Conservation (phyloP, 2,113 vertebrate genomes). For the Cricetomys ansorgei region DNA sequence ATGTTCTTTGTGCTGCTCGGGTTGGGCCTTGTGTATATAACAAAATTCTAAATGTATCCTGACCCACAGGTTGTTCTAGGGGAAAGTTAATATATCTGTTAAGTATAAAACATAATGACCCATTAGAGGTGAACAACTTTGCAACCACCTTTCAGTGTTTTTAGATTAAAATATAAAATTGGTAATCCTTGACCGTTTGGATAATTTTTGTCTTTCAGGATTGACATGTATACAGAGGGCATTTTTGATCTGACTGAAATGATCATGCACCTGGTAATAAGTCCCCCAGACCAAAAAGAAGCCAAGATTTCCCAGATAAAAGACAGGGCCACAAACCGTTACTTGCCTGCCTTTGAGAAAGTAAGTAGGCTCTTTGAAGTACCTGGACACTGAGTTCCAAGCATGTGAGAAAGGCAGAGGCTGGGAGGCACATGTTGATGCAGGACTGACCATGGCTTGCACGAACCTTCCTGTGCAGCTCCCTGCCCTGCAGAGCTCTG, state of each 20-base stretch:
- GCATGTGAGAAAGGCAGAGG: background rate
- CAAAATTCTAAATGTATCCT: background rate
- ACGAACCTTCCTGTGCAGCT: background rate
- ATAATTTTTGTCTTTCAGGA: conserved; percentile 84
- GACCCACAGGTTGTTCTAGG: background rate
- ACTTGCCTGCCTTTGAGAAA: conserved; percentile 90
- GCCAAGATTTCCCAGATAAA: conserved; percentile 77
- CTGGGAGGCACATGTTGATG: no score
- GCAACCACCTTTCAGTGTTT: background rate
- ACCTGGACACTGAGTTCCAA: background rate
- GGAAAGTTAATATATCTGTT: background rate
- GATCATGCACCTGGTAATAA: conserved; percentile 73
- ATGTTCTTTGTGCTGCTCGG: background rate
- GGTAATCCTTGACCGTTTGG: background rate
- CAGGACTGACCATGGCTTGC: background rate
- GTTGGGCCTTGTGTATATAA: background rate
- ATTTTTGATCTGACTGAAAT: conserved; percentile 85
- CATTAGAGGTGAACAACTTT: background rate
- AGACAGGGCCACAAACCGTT: conserved; percentile 83
- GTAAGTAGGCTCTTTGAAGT: conserved; percentile 72
- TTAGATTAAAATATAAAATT: background rate
- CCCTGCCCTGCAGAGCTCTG: background rate
- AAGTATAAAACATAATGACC: background rate
- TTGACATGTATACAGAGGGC: conserved; percentile 91
- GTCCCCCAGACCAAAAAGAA: conserved; percentile 65